Percentiles rank a stretch among this genome's conserved stretches.
phyloP scores from a whole-genome alignment of 64 coral and sea anemone species.

The Pocillopora verrucosa region DNA sequence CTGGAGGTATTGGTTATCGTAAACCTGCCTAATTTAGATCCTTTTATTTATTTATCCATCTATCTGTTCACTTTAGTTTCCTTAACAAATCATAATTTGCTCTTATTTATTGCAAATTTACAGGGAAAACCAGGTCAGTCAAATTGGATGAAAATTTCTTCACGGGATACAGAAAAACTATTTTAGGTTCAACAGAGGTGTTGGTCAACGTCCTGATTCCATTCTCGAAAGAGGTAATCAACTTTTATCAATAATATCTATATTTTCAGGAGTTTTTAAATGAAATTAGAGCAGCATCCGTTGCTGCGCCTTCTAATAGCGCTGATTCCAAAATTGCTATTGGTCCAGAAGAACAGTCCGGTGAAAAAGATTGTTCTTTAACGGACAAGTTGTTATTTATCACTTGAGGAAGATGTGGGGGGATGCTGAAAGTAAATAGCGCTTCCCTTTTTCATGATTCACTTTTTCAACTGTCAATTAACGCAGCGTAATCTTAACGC shows the following conservation, averaged over 20 bases:
- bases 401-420: no score
- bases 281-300: background rate
- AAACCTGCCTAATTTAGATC: background rate
- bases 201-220: conserved; percentile 59
- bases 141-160: conserved; percentile 76
- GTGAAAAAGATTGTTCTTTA: no score
- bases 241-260: background rate
- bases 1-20: conserved; percentile 48
- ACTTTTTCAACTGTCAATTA: background rate
- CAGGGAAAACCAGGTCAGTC: conserved; percentile 54
- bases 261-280: background rate
- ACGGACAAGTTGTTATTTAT: no score
- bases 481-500: no score
- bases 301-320: no score
- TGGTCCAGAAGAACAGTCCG: no score
- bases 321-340: no score
- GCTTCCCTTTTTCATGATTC: no score
- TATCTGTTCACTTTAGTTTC: background rate
- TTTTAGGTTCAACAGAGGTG: conserved; percentile 49
- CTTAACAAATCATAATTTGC: background rate
- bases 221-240: conserved; percentile 51
- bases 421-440: no score
- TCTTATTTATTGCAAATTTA: background rate
- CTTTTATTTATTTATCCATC: background rate
- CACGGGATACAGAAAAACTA: conserved; percentile 61